These are phyloP conservation scores for Remorina albescens DNA, from an alignment of 2,797 vertebrate species.

Conservation along the genomic window DNA sequence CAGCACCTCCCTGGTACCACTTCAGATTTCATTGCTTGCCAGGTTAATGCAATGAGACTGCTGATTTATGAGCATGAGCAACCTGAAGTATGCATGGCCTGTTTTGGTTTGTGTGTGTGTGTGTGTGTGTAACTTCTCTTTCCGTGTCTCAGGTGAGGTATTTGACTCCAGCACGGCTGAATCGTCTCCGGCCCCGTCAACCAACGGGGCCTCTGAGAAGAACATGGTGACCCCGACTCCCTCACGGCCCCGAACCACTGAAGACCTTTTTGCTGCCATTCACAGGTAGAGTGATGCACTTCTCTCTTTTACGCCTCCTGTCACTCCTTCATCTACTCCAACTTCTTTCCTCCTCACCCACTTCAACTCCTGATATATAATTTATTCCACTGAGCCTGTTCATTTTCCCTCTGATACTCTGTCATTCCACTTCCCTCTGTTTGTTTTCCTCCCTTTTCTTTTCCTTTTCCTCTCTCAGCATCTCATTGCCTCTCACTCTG, in stretches of 20 bases:
- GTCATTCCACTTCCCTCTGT: not conserved
- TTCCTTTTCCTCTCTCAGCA: slow-evolving; percentile 21
- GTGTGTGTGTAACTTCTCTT: slow-evolving; percentile 40
- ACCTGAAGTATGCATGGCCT: slow-evolving; percentile 10
- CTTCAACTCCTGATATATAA: not conserved
- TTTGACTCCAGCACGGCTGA: slow-evolving; percentile 82
- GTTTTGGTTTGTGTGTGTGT: slow-evolving; percentile 15
- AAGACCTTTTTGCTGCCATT: slow-evolving; percentile 98
- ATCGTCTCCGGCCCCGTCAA: slow-evolving; percentile 75
- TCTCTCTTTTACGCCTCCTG: not conserved
- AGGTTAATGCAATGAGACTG: slow-evolving; percentile 50
- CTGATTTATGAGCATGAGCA: slow-evolving; percentile 18
- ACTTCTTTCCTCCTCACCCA: slow-evolving; percentile 1
- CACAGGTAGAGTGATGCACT: slow-evolving; percentile 90
- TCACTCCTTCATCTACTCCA: slow-evolving; percentile 13
- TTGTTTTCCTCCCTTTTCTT: slow-evolving; percentile 1
- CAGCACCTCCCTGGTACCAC: slow-evolving; percentile 43
- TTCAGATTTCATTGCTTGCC: slow-evolving; percentile 40
- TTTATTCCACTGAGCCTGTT: slow-evolving; percentile 21
- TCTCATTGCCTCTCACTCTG: slow-evolving; percentile 20
- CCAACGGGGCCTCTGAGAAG: slow-evolving; percentile 76
- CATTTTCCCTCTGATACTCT: not conserved
- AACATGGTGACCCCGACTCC: slow-evolving; percentile 91
- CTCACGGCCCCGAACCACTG: slow-evolving; percentile 91
- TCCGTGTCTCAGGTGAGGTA: slow-evolving; percentile 85